Percentiles rank a stretch among this genome's conserved stretches.
These are phyloP conservation scores for Drosophila busckii DNA, from an alignment of 1,140 invertebrate species.

Conservation along the genomic window DNA sequence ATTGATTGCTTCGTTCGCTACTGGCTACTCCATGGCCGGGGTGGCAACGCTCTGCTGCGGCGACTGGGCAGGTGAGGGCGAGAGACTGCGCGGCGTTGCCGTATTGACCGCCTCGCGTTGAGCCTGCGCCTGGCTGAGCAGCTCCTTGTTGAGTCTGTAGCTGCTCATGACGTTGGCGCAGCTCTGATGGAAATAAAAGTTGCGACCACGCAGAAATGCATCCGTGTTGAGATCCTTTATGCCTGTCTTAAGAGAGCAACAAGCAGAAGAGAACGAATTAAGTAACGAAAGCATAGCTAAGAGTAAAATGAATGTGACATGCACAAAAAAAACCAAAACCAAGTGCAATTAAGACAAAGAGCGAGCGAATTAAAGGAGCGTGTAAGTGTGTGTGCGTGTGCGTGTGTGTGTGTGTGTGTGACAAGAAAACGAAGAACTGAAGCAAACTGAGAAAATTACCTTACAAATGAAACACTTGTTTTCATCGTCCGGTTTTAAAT, in stretches of 20 bases:
- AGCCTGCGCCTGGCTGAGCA: conserved; percentile 58
- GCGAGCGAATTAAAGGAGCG: too few species aligned
- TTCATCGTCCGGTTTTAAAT: conserved; percentile 78
- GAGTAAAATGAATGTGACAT: conserved; percentile 13
- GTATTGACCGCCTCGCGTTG: conserved; percentile 36
- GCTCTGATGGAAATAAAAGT: conserved; percentile 77
- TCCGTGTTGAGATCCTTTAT: conserved; percentile 77
- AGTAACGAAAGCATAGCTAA: conserved; percentile 30
- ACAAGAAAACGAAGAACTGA: conserved; percentile 48
- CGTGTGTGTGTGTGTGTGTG: background rate
- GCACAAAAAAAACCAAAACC: too few species aligned
- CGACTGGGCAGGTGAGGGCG: conserved; percentile 59
- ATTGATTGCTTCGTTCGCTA: conserved; percentile 51
- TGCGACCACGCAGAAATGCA: conserved; percentile 74
- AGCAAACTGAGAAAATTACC: conserved; percentile 78
- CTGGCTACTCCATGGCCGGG: conserved; percentile 46
- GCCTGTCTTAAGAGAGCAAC: conserved; percentile 71
- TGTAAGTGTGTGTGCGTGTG: conserved; percentile 6
- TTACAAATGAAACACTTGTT: conserved; percentile 80
- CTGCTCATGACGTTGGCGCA: conserved; percentile 78
- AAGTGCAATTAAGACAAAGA: background rate
- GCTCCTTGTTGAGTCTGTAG: conserved; percentile 69
- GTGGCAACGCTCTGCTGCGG: conserved; percentile 57
- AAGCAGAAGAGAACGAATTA: conserved; percentile 16
- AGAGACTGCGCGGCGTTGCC: conserved; percentile 56